These are phyloP conservation scores for Scaptomyza flava DNA, from an alignment of 2,888 invertebrate genomes.

Conservation along the genomic window DNA sequence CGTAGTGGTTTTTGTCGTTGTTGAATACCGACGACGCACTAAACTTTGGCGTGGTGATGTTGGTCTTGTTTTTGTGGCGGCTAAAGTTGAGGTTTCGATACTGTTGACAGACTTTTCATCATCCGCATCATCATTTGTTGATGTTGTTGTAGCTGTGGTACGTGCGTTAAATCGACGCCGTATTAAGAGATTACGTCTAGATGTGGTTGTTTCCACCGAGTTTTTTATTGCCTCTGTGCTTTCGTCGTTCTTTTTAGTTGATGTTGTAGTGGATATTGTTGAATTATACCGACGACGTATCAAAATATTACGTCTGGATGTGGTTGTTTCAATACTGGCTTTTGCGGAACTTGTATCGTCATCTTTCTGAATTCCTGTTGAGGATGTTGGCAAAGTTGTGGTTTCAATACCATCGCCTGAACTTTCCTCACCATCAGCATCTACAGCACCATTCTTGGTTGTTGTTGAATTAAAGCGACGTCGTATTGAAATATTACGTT, in stretches of 20 bases:
- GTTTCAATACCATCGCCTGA: neutral
- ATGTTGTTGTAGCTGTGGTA: neutral
- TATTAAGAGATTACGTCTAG: slow-evolving; percentile 1
- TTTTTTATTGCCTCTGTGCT: neutral
- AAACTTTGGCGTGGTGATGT: slow-evolving; percentile 3
- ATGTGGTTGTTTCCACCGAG: neutral
- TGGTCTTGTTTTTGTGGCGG: neutral
- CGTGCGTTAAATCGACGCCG: slow-evolving; percentile 5
- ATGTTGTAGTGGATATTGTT: neutral
- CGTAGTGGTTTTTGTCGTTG: neutral
- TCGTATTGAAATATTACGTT: neutral
- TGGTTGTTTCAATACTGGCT: neutral
- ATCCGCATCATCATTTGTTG: neutral
- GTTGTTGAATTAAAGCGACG: slow-evolving; percentile 8
- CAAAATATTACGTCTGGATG: slow-evolving; percentile 1
- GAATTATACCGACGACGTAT: slow-evolving; percentile 7
- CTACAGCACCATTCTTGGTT: neutral
- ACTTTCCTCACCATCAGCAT: neutral
- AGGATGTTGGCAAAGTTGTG: neutral
- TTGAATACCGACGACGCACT: slow-evolving; percentile 2
- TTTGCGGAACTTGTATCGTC: neutral
- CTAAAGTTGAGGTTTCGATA: neutral
- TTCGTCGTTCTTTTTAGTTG: neutral
- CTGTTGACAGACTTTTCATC: neutral
- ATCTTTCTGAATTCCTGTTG: neutral